Conservation (phyloP, 1,140 invertebrate species). For the Zeugodacus cucurbitae region DNA sequence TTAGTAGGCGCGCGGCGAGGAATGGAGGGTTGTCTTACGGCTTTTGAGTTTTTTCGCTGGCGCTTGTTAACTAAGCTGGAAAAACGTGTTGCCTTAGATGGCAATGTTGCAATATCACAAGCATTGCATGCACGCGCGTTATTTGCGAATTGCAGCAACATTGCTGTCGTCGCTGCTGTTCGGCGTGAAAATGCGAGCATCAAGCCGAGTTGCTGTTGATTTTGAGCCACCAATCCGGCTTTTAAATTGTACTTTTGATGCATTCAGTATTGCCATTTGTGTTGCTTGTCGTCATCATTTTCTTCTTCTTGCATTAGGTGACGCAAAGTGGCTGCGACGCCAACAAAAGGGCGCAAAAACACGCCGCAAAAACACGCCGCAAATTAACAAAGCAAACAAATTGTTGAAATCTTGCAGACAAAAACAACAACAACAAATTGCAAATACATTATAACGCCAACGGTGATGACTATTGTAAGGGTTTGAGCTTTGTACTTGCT, state of each 20-base stretch:
- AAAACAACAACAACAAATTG: neutral
- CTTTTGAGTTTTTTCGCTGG: neutral
- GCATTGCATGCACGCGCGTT: neutral
- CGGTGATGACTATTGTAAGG: neutral
- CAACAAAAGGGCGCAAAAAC: constrained; percentile 1
- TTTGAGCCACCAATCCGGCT: neutral
- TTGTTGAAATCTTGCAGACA: neutral
- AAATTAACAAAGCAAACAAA: neutral
- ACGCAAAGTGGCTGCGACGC: constrained; percentile 13
- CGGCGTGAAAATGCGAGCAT: neutral
- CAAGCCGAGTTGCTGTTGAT: neutral
- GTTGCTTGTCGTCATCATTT: neutral
- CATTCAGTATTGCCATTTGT: neutral
- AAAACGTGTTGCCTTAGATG: neutral
- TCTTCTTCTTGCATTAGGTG: neutral
- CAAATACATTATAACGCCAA: neutral
- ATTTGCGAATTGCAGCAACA: neutral
- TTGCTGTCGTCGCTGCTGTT: neutral
- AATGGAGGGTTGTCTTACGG: neutral
- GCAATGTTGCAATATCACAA: neutral
- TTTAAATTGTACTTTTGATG: neutral
- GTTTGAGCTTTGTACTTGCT: neutral
- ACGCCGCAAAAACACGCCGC: neutral
- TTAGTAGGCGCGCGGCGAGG: no score
- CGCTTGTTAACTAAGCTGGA: neutral